Evolutionary conservation across 2,797 vertebrate species (phyloP).

Genomic region (Chloroceryle amazona): DNA sequence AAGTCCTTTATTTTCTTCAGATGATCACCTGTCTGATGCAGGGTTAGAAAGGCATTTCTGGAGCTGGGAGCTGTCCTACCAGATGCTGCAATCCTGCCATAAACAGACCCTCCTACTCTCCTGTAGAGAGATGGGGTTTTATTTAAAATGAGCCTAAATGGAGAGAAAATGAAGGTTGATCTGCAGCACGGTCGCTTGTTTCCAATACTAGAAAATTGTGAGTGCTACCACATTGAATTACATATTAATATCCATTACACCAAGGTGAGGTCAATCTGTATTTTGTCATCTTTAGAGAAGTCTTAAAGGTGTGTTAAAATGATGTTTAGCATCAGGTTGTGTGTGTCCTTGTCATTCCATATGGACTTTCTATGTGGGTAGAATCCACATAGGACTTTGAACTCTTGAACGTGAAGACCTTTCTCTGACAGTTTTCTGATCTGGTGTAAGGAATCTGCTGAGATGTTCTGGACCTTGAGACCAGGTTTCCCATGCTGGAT

Average conservation of each 20-base stretch:
- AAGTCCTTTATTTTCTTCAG: not conserved
- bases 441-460: not conserved
- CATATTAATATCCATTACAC: not conserved
- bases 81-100: not conserved
- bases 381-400: not conserved
- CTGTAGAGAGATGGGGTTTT: not conserved
- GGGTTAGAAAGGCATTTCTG: not conserved
- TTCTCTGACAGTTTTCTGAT: not conserved
- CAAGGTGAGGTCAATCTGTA: not conserved
- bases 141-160: not conserved
- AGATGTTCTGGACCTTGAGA: fast-evolving
- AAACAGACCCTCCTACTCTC: not conserved
- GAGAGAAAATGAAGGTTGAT: not conserved
- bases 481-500: not conserved
- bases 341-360: not conserved
- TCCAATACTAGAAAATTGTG: not conserved
- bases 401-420: not conserved
- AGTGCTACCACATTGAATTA: not conserved
- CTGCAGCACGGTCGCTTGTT: not conserved
- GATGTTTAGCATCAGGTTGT: fast-evolving
- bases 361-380: fast-evolving
- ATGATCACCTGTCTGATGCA: not conserved
- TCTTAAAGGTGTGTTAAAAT: not conserved
- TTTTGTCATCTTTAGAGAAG: not conserved
- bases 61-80: not conserved